Evolutionary conservation across 2,888 invertebrate species (phyloP).

Genomic region (Melinaea menophilus): DNA sequence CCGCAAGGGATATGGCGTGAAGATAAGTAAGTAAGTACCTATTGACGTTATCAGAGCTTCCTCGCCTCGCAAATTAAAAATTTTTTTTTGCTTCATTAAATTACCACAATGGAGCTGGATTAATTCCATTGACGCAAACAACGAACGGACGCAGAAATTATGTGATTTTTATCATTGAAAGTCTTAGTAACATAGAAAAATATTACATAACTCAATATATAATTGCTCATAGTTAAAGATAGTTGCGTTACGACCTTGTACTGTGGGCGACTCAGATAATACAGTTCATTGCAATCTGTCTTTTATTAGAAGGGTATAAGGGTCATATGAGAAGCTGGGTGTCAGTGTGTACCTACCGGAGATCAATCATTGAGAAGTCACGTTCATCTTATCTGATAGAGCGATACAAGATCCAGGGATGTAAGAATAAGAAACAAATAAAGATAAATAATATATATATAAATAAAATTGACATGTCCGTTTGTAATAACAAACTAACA

Average conservation of each 20-base stretch:
- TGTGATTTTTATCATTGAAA: no score
- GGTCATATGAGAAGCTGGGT: constrained; percentile 16
- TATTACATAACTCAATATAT: not conserved
- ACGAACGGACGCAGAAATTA: not conserved
- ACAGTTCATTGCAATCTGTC: constrained; percentile 12
- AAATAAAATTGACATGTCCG: not conserved
- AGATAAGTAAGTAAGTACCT: no score
- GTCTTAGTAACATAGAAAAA: no score
- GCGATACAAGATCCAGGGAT: constrained; percentile 30
- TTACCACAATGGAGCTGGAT: constrained; percentile 10
- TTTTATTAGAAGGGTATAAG: constrained; percentile 17
- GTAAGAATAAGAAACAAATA: constrained; percentile 18
- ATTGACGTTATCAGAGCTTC: constrained; percentile 11
- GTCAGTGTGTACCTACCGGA: constrained; percentile 23
- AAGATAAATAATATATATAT: constrained; percentile 11
- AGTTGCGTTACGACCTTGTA: constrained; percentile 17
- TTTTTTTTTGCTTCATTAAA: constrained; percentile 10
- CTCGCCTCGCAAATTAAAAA: constrained; percentile 11
- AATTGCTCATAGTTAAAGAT: constrained; percentile 10
- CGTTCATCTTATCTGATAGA: constrained; percentile 44
- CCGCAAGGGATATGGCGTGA: no score
- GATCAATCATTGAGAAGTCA: constrained; percentile 44
- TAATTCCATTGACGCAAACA: not conserved
- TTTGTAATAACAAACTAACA: no score
- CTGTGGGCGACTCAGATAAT: constrained; percentile 7